Conservation (phyloP, 2,113 vertebrate genomes). For the Gasterosteus aculeatus region DNA sequence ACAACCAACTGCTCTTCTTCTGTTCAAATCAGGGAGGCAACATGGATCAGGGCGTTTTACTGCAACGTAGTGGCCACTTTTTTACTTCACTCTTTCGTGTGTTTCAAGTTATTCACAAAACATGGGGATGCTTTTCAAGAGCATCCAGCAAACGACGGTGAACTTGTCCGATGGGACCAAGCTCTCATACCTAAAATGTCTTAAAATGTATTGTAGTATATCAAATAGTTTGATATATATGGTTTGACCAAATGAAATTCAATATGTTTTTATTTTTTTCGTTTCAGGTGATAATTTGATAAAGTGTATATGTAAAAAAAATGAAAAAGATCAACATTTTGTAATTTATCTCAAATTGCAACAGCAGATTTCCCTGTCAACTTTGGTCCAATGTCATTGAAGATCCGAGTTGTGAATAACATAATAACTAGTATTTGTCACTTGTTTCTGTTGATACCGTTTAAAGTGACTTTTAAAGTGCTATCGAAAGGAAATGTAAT, state of each 20-base stretch:
- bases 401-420: background rate
- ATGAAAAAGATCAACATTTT: background rate
- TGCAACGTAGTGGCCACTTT: conserved; percentile 22
- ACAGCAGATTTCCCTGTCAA: background rate
- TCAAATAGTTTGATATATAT: too few species aligned
- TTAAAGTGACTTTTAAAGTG: too few species aligned
- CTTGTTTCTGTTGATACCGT: too few species aligned
- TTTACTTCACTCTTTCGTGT: background rate
- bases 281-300: background rate
- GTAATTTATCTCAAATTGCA: background rate
- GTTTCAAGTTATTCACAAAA: background rate
- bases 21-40: background rate
- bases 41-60: accelerated
- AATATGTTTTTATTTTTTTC: background rate
- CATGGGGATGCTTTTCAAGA: background rate
- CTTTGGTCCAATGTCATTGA: background rate
- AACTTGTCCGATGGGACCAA: background rate
- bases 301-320: background rate
- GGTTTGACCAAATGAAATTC: background rate
- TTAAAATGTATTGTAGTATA: background rate
- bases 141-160: background rate
- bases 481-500: too few species aligned
- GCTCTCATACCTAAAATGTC: background rate
- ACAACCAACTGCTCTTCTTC: conserved; percentile 15
- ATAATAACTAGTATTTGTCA: too few species aligned